Evolutionary conservation across 2,888 invertebrate genomes (phyloP), one percentile per base, ranked within the genome.

Genomic region (Athalia rosae): DNA sequence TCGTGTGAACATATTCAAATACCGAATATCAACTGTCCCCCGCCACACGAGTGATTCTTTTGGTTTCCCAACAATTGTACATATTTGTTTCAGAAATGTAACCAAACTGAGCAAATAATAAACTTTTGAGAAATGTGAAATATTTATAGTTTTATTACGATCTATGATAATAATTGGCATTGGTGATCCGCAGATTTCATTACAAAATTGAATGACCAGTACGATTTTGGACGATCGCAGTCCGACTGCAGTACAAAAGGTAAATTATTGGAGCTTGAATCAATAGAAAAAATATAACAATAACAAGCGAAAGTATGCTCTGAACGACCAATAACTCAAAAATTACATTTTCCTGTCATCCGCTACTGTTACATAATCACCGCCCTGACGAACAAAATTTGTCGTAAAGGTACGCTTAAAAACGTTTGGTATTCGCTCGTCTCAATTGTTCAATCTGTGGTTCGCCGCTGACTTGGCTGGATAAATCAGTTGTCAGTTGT

Each of bases 211-310:
- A 71, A 71, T 71, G 53, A 11, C 50, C 28, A 48, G 41, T 67
- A 67, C 53, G 58, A 71, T 71, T 71, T 56, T 45, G 71, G 58
- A 71, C 71, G 71, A 58, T 71, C 56, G 58, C 71, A 71, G 71
- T 71, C 71, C 58, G 45, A 71, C 71, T 71, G 58, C 58, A 43
- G 58, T 56, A 13, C 43, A 71, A n/a, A 71, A 71, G 71, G 71
- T 71, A 71, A 71, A 71, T 56, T 45, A 50, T 71, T 45, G 58
- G 45, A 43, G 58, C 11, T 56, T 58, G 13, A 13, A 45, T 7
- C 7, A 48, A 64, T 47, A 41, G n/a, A 13, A 47, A 64, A 43
- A 64, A 41, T 45, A 50, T 11, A 8, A 67, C 3, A 41, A 67
- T 28, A 11, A 67, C 41, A 50, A 7, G 6, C 11, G 11, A 3